phyloP scores from a whole-genome alignment of 2,888 invertebrate genomes.

The Callinectes sapidus region DNA sequence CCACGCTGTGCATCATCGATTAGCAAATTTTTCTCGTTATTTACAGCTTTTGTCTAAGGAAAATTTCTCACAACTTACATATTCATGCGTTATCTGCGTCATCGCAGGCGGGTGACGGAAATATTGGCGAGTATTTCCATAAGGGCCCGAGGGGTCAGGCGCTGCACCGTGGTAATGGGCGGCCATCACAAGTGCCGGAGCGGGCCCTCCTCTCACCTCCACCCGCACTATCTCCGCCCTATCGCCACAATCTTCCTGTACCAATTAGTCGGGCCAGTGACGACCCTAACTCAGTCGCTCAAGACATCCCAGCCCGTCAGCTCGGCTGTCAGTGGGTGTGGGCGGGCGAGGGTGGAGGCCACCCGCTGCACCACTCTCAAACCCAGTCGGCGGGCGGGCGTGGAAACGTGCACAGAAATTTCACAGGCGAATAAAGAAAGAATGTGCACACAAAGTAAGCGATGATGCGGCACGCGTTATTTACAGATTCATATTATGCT shows the following conservation, averaged over 20 bases:
- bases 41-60: conserved; percentile 38
- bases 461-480: conserved; percentile 27
- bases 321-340: conserved; percentile 34
- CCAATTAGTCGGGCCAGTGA: conserved; percentile 61
- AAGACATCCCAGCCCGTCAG: conserved; percentile 17
- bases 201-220: conserved; percentile 44
- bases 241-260: conserved; percentile 52
- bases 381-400: conserved; percentile 31
- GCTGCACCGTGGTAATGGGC: conserved; percentile 39
- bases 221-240: conserved; percentile 13
- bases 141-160: conserved; percentile 28
- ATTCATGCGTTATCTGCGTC: conserved; percentile 39
- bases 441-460: conserved; percentile 5
- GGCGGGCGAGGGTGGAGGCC: conserved; percentile 23
- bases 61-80: conserved; percentile 42
- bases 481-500: conserved; percentile 19
- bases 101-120: conserved; percentile 43
- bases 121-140: conserved; percentile 53
- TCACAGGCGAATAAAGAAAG: conserved; percentile 22
- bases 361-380: conserved; percentile 16
- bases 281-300: conserved; percentile 47
- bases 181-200: conserved; percentile 48
- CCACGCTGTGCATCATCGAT: background rate
- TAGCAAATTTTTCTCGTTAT: conserved; percentile 32
- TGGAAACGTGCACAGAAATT: conserved; percentile 27